Percentiles rank a stretch among this genome's conserved stretches.
phyloP scores from a whole-genome alignment of 2,113 vertebrate species.

The Colistium nudipinnis region DNA sequence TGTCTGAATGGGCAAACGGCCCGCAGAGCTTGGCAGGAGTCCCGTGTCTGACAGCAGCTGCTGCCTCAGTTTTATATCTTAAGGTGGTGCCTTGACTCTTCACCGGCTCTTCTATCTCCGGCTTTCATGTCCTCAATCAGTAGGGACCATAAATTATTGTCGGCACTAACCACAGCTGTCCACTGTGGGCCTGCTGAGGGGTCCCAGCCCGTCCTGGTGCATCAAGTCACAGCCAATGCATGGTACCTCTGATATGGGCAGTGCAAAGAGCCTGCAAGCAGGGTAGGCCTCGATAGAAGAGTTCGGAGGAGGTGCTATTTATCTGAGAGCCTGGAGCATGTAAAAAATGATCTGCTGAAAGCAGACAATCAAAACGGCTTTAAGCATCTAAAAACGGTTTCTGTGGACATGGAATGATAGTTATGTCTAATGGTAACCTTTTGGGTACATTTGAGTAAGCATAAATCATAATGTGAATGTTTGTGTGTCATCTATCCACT shows the following conservation, averaged over 20 bases:
- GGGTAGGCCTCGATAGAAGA: constrained; percentile 32
- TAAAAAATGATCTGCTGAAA: constrained; percentile 55
- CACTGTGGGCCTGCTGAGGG: constrained; percentile 69
- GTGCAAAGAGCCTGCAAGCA: constrained; percentile 46
- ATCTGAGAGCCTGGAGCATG: constrained; percentile 46
- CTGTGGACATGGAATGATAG: not conserved
- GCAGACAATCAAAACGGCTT: constrained; percentile 4
- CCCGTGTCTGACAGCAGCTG: constrained; percentile 74
- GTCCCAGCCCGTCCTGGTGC: constrained; percentile 68
- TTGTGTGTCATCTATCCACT: too few relatives aligned
- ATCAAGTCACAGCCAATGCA: constrained; percentile 72
- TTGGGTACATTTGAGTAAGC: too few relatives aligned
- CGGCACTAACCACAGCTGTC: constrained; percentile 79
- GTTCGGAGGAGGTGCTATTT: constrained; percentile 54
- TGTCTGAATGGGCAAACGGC: constrained; percentile 69
- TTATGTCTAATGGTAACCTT: too few relatives aligned
- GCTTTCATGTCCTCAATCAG: constrained; percentile 77
- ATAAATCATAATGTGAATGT: too few relatives aligned
- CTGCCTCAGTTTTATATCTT: constrained; percentile 78
- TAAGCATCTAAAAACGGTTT: constrained; percentile 3
- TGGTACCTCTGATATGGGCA: constrained; percentile 59
- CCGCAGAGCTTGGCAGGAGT: constrained; percentile 71
- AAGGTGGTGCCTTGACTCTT: constrained; percentile 73
- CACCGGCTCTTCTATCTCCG: constrained; percentile 61
- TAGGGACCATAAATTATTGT: constrained; percentile 80